Base-by-base conservation (phyloP, 1,140 invertebrate species). In the Odontomachus brunneus region DNA sequence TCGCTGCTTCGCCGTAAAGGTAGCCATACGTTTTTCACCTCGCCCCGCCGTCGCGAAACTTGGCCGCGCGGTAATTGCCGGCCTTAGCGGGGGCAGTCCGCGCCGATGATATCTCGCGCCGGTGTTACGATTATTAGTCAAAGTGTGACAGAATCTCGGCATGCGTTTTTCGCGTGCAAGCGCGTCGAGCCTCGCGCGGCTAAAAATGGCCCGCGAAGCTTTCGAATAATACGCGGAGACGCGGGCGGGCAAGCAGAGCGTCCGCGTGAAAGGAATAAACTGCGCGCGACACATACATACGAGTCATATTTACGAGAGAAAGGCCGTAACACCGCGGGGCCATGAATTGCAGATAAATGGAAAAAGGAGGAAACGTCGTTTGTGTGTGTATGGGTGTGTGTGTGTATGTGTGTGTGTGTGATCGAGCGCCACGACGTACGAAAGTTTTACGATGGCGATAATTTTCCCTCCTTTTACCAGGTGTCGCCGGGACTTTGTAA, bases 341-440 rank as follows among this genome's bases (percentile, higher is more conserved):
- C 59, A 80, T 80, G 75, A 80, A 80, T 80, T 29, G 66, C 75
- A 71, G 65, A 71, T 71, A 80, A 69, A 71, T 59, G 51, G 51
- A 80, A 71, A 80, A 71, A 69, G 33, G 17, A 44, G 53, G 65
- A 80, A 78, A 44, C 29, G 33, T 22, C 44, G 44, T n/a, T n/a
- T n/a, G n/a, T n/a, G n/a, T n/a, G n/a, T n/a, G n/a, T n/a, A n/a
- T n/a, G n/a, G n/a, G n/a, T n/a, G n/a, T n/a, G n/a, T n/a, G n/a
- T n/a, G n/a, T n/a, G n/a, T n/a, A n/a, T n/a, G n/a, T n/a, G n/a
- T n/a, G n/a, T n/a, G n/a, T n/a, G n/a, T n/a, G 22, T 51, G 73
- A 63, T 75, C 51, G 17, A 57, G 33, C 14, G 29, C 15, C 5
- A 29, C 29, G 74, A 53, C 44, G 22, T 60, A 62, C 72, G 59